Conservation (phyloP, 1,140 invertebrate genomes). For the Thalassaphorura encarpata region DNA sequence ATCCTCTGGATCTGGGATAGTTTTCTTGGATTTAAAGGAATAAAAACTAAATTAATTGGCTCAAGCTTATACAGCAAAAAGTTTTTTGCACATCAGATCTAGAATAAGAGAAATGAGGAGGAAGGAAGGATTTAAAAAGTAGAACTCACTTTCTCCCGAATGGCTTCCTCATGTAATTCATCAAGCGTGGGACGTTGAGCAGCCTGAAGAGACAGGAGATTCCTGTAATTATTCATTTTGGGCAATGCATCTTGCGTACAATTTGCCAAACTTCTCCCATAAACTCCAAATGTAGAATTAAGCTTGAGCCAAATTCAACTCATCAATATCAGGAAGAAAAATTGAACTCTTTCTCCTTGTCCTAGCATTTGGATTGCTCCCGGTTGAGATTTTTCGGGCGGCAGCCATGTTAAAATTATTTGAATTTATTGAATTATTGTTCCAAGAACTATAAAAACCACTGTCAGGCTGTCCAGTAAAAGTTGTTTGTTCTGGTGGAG, state of each 20-base stretch:
- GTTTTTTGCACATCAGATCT: no score
- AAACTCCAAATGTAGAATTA: slow-evolving; percentile 1
- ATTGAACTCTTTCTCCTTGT: slow-evolving; percentile 10
- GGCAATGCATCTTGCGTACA: slow-evolving; percentile 46
- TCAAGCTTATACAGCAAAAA: no score
- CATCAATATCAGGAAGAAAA: slow-evolving; percentile 10
- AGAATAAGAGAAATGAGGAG: no score
- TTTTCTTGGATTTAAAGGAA: neutral
- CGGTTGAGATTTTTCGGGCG: neutral
- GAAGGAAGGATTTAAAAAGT: no score
- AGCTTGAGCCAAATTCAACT: neutral
- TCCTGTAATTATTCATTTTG: slow-evolving; percentile 47
- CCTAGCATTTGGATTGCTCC: neutral
- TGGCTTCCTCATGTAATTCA: slow-evolving; percentile 41
- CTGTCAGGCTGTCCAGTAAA: neutral
- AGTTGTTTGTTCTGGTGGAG: neutral
- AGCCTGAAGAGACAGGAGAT: slow-evolving; percentile 43
- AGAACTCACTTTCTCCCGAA: neutral
- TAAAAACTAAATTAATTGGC: no score
- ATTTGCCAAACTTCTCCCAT: slow-evolving; percentile 24
- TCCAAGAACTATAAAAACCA: neutral
- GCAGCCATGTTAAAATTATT: neutral
- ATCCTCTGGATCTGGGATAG: neutral
- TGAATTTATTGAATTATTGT: neutral
- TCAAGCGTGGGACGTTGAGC: slow-evolving; percentile 44